A percentile compares a stretch with the other conserved stretches of the same genome.
Evolutionary conservation across 2,797 vertebrate species (phyloP).

Genomic region (Peromyscus eremicus): DNA sequence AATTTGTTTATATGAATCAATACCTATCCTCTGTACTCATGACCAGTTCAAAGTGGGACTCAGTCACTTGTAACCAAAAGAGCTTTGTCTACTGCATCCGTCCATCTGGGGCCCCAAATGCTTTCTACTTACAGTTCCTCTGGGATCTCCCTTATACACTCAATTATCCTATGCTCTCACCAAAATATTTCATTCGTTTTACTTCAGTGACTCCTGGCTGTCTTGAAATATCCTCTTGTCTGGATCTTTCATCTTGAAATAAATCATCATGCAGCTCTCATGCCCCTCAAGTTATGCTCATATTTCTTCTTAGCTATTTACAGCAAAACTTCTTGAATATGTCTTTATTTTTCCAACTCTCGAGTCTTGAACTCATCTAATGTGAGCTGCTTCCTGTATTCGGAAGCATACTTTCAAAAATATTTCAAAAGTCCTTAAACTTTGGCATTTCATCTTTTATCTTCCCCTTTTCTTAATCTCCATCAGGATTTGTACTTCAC

Average conservation of each 20-base stretch:
- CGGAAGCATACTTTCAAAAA: not conserved
- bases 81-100: not conserved
- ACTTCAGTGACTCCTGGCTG: conserved; percentile 48
- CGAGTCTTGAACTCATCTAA: not conserved
- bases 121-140: not conserved
- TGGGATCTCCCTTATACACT: not conserved
- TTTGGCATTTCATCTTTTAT: conserved; percentile 1
- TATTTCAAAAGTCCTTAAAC: conserved; percentile 25
- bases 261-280: conserved; percentile 49
- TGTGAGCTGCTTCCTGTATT: conserved; percentile 18
- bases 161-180: conserved; percentile 26
- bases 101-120: conserved; percentile 24
- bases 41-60: conserved; percentile 21
- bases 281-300: not conserved
- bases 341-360: conserved; percentile 36
- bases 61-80: not conserved
- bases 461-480: not conserved
- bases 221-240: conserved; percentile 64
- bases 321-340: conserved; percentile 35
- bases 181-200: conserved; percentile 63
- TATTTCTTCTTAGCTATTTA: conserved; percentile 56
- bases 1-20: not conserved
- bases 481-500: not conserved
- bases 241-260: conserved; percentile 64
- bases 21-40: not conserved